Conservation (phyloP, 2,113 vertebrate genomes). For the Paracanthobrama guichenoti region DNA sequence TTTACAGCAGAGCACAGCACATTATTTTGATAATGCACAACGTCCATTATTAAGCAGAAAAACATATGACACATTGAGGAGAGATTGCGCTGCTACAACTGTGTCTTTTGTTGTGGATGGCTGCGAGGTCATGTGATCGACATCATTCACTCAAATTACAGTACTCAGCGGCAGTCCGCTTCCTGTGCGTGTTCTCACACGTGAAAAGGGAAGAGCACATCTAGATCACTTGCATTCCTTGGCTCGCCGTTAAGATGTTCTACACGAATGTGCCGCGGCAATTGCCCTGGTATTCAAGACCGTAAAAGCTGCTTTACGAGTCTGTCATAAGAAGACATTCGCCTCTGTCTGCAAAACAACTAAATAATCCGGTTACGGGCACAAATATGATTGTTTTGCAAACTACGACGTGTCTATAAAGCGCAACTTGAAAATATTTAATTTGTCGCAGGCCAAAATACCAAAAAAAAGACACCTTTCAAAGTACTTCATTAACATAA, state of each 20-base stretch:
- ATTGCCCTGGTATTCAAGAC: slow-evolving; percentile 77
- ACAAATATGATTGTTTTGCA: slow-evolving; percentile 42
- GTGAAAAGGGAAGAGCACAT: slow-evolving; percentile 72
- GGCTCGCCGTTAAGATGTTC: slow-evolving; percentile 73
- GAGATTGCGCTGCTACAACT: slow-evolving; percentile 19
- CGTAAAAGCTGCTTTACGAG: slow-evolving; percentile 79
- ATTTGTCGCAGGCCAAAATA: not conserved
- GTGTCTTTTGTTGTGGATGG: slow-evolving; percentile 59
- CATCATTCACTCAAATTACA: slow-evolving; percentile 80
- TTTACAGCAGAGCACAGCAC: not conserved
- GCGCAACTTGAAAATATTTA: not conserved
- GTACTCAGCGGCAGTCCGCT: slow-evolving; percentile 73
- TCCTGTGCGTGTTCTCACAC: slow-evolving; percentile 80
- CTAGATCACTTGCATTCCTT: slow-evolving; percentile 77
- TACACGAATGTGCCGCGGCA: slow-evolving; percentile 73
- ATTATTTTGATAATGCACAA: not conserved
- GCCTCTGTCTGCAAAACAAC: slow-evolving; percentile 61
- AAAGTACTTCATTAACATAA: slow-evolving; percentile 55
- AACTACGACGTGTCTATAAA: not conserved
- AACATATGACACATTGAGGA: slow-evolving; percentile 28
- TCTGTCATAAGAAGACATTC: slow-evolving; percentile 73
- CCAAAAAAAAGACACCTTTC: not conserved
- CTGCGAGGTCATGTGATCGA: slow-evolving; percentile 75
- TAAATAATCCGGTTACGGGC: slow-evolving; percentile 69
- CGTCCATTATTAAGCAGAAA: not conserved